Conservation (phyloP, 2,113 vertebrate species). For the Odocoileus hemionus region DNA sequence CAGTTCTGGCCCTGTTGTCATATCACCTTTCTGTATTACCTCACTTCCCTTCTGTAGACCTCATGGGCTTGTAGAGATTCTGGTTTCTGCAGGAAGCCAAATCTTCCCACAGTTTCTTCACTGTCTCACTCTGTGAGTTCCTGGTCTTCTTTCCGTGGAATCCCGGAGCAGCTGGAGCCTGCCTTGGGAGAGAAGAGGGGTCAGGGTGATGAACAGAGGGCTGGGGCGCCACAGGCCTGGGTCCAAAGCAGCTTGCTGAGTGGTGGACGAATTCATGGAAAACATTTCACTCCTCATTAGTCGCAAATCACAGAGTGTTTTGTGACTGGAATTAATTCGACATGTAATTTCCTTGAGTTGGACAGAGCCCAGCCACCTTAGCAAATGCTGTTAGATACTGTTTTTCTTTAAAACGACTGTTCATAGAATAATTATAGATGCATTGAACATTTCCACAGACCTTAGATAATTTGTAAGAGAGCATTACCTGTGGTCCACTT, state of each 20-base stretch:
- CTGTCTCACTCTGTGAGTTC: not conserved
- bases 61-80: not conserved
- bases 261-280: not conserved
- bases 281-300: not conserved
- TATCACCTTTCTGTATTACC: not conserved
- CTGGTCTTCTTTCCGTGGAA: not conserved
- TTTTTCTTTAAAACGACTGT: conserved; percentile 31
- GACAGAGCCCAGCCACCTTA: conserved; percentile 13
- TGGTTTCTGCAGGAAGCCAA: not conserved
- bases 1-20: not conserved
- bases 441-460: not conserved
- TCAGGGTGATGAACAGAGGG: not conserved
- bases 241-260: not conserved
- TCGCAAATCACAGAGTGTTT: conserved; percentile 29
- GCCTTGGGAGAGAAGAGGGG: not conserved
- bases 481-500: not conserved
- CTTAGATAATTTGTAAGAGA: conserved; percentile 3
- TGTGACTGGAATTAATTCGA: conserved; percentile 20
- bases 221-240: not conserved
- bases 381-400: not conserved
- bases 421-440: conserved; percentile 10
- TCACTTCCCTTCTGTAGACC: not conserved
- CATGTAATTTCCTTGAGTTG: conserved; percentile 31
- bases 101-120: not conserved
- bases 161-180: not conserved